Base-by-base conservation (phyloP, 2,797 vertebrate species). In the Onychomys torridus region DNA sequence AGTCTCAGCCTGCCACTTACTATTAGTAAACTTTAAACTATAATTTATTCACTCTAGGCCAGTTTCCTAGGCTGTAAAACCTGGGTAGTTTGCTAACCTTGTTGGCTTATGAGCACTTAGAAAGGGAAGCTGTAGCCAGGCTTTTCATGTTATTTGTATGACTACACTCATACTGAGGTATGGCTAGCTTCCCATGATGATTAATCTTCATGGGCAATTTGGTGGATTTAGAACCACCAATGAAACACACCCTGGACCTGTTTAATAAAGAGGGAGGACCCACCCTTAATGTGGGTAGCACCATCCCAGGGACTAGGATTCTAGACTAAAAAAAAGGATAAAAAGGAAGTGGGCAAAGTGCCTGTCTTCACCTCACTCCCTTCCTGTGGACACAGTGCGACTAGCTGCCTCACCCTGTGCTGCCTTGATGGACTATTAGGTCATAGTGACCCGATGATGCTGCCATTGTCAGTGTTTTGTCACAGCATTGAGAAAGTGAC, bases 1-100 rank as follows among this genome's bases (percentile, higher is more conserved):
- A 40, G 43, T 79, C 69, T 91, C 49, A 78, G 32, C 65, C 67
- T 95, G 75, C 32, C 57, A 16, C 27, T 87, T 71, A 29, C 37
- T 88, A 9, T 91, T 63, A 79, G 65, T 59, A 81, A 91, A 61
- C 12, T n/a, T 65, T 75, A 21, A 52, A 52, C 52, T 52, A 52
- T 90, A 76, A 29, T 63, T 69, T 71, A 43, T 10, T 27, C 89
- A 69, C 89, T 29, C 25, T 61, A 55, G 34, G 37, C 79, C 37
- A 17, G 78, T 78, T 91, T 94, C 75, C 93, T 75, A 34, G 75
- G 87, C 16, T 93, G 19, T 71, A 29, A 89, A 77, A 40, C 37
- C 5, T 32, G 43, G 14, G 13, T 71, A 17, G 2, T 93, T 71
- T n/a, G 40, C 52, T 57, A 37, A 81, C 32, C 25, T 71, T 32